These are phyloP conservation scores for Drosophila suzukii DNA, from an alignment of 1,140 invertebrate species.

Conservation along the genomic window DNA sequence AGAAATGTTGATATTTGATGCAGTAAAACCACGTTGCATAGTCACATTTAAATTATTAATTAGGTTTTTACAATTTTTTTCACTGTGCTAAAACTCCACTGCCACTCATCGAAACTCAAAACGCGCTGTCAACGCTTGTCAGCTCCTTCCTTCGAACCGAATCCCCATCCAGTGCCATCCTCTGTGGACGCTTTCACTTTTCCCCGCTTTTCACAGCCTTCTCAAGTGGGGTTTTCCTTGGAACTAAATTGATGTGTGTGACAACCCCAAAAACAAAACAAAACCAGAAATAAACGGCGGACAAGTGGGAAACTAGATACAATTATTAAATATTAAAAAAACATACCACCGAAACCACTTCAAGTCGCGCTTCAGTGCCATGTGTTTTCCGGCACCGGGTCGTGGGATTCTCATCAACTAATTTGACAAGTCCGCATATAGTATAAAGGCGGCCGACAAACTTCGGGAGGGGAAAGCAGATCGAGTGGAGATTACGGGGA, in stretches of 20 bases:
- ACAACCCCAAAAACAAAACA: constrained; percentile 24
- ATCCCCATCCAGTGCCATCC: background rate
- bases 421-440: constrained; percentile 42
- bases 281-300: constrained; percentile 1
- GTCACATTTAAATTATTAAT: background rate
- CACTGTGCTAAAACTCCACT: constrained; percentile 6
- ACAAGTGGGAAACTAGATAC: constrained; percentile 77
- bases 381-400: constrained; percentile 39
- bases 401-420: constrained; percentile 62
- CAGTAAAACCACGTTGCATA: background rate
- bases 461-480: background rate
- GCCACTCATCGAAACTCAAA: constrained; percentile 25
- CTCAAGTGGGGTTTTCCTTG: constrained; percentile 77
- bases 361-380: constrained; percentile 67
- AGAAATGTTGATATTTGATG: too few species aligned
- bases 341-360: constrained; percentile 60
- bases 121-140: constrained; percentile 49
- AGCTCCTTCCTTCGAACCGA: constrained; percentile 35
- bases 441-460: too few species aligned
- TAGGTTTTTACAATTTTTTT: background rate
- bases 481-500: too few species aligned
- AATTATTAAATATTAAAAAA: constrained; percentile 83
- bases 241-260: constrained; percentile 50
- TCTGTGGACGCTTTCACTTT: constrained; percentile 70
- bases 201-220: constrained; percentile 50